Base-by-base conservation (phyloP, 1,140 invertebrate species). In the Belonocnema kinseyi region DNA sequence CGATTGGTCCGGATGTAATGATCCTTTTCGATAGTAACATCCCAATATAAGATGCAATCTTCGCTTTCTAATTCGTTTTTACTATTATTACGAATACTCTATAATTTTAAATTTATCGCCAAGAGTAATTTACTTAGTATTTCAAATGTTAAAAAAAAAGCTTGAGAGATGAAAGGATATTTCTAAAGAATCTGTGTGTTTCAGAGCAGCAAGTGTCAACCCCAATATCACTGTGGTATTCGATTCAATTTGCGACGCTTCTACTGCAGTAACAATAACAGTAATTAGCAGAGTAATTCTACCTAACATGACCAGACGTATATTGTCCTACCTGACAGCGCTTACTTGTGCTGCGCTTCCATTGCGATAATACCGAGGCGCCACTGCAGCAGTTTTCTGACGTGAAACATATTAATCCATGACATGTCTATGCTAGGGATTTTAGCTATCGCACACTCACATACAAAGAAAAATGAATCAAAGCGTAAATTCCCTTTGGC, bases 261-360 rank as follows among this genome's bases (percentile, higher is more conserved):
- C 75, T 79, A 78, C 77, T 80, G 79, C 80, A 79, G 75, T 72
- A 46, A 76, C 76, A 77, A 82, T 79, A 82, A 82, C 79, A 82
- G 78, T 84, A 82, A 82, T 84, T 84, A 79, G 80, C 80, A 79
- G 80, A 82, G 79, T 82, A 80, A 79, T 82, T 81, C 80, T 77
- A 72, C 54, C 77, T 74, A 79, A 79, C 77, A 78, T 75, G 75
- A 56, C 50, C 73, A 80, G 77, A 75, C 75, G 40, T 52, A 73
- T 66, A 84, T 82, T 84, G 78, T 81, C 80, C 77, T 54, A 52
- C 54, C 74, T 58, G 51, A 77, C 77, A 54, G 17, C 53, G 53
- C n/a, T 54, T 54, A 54, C 53, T 54, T 54, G 53, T 54, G 53
- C 17, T 79, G 56, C 75, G 72, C 76, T 78, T 72, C 56, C 66